Conservation (phyloP, 2,888 invertebrate genomes). For the Torymus aiolomorphi region DNA sequence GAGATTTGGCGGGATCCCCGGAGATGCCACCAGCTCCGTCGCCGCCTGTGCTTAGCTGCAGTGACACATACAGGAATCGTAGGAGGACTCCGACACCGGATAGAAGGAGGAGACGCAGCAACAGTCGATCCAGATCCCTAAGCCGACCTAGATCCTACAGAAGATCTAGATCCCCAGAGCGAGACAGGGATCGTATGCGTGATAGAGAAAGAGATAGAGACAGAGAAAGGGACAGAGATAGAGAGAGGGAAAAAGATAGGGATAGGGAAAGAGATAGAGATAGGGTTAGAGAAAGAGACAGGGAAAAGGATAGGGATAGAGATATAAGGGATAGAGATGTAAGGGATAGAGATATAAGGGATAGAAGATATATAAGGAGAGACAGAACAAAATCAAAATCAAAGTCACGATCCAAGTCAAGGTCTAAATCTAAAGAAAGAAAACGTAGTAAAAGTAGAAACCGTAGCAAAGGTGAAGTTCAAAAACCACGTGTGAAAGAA, state of each 20-base stretch:
- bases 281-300: constrained; percentile 50
- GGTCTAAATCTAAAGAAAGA: constrained; percentile 68
- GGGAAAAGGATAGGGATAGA: constrained; percentile 44
- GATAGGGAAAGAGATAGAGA: constrained; percentile 63
- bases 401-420: constrained; percentile 42
- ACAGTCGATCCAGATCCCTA: constrained; percentile 66
- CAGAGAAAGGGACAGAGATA: constrained; percentile 57
- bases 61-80: constrained; percentile 45
- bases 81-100: constrained; percentile 63
- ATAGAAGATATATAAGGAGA: constrained; percentile 34
- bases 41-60: constrained; percentile 67
- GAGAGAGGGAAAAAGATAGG: constrained; percentile 58
- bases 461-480: constrained; percentile 54
- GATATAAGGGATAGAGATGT: constrained; percentile 9
- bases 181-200: constrained; percentile 53
- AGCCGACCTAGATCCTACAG: constrained; percentile 63
- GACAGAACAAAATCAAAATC: constrained; percentile 62
- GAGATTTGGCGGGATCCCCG: constrained; percentile 70
- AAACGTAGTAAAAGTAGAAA: constrained; percentile 69
- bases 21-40: constrained; percentile 70
- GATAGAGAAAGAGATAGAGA: constrained; percentile 58
- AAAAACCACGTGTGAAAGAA: constrained; percentile 65
- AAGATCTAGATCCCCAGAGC: constrained; percentile 59
- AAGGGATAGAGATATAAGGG: constrained; percentile 30
- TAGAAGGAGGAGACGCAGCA: constrained; percentile 68